Evolutionary conservation across 2,888 invertebrate genomes (phyloP).

Genomic region (Harpalus rubripes): DNA sequence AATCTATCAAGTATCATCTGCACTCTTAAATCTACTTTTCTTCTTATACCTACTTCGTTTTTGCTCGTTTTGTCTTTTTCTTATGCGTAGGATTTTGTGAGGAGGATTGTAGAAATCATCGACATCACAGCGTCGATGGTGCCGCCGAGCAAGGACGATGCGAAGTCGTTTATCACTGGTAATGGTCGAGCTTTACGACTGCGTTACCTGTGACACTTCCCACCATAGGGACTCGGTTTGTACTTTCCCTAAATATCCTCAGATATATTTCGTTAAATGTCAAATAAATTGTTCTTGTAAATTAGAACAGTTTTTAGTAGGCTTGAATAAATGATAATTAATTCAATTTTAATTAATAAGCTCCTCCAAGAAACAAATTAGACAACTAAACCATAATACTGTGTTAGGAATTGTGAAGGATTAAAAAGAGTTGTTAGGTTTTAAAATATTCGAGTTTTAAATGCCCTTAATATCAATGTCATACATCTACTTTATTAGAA

Average conservation of each 20-base stretch:
- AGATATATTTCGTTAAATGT: not conserved
- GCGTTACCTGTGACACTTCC: constrained; percentile 40
- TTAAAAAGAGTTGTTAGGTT: too few relatives aligned
- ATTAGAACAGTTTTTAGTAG: not conserved
- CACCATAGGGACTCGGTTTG: not conserved
- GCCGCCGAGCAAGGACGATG: not conserved
- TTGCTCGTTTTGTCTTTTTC: not conserved
- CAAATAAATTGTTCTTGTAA: not conserved
- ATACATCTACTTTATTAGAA: too few relatives aligned
- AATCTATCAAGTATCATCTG: constrained; percentile 56
- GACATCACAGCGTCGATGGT: constrained; percentile 3
- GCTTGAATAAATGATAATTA: too few relatives aligned
- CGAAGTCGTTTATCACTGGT: constrained; percentile 37
- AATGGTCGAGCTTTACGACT: constrained; percentile 33
- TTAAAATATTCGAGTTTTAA: too few relatives aligned
- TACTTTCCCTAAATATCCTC: not conserved
- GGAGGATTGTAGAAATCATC: constrained; percentile 22
- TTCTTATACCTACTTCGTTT: constrained; percentile 6
- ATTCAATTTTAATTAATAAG: too few relatives aligned
- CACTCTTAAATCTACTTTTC: constrained; percentile 45
- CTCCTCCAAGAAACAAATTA: too few relatives aligned
- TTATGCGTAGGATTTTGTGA: not conserved
- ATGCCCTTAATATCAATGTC: too few relatives aligned
- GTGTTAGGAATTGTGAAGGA: too few relatives aligned
- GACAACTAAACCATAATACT: too few relatives aligned